Conservation (phyloP, 1,140 invertebrate genomes). For the Zeugodacus cucurbitae region DNA sequence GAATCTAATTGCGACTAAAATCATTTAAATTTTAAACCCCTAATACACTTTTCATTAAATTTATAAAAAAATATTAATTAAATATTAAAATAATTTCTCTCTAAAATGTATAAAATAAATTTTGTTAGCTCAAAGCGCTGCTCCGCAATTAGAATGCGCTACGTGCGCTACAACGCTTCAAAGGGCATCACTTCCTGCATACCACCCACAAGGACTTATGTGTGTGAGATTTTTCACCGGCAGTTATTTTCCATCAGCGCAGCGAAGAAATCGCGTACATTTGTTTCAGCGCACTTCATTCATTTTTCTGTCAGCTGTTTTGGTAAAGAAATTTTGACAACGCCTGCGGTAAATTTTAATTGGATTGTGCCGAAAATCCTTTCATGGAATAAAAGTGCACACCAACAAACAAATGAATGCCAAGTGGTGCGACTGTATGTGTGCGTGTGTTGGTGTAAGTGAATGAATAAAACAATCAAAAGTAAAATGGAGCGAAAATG, state of each 20-base stretch:
- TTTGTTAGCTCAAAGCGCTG: no score
- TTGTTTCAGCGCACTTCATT: conserved; percentile 36
- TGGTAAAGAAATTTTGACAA: conserved; percentile 42
- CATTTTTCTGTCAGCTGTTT: conserved; percentile 32
- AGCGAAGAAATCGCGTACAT: conserved; percentile 8
- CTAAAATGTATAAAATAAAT: no score
- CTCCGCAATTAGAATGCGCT: no score
- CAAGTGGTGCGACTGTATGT: not conserved
- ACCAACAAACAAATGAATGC: not conserved
- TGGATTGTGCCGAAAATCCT: conserved; percentile 40
- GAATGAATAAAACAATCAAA: not conserved
- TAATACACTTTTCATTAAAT: no score
- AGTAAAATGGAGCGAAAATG: not conserved
- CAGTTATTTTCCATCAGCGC: conserved; percentile 34
- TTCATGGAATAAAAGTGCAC: conserved; percentile 28
- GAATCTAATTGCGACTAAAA: no score
- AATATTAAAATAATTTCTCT: no score
- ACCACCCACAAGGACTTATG: not conserved
- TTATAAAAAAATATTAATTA: no score
- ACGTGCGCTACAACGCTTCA: not conserved
- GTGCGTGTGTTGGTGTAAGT: not conserved
- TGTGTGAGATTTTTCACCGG: not conserved
- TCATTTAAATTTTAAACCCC: no score
- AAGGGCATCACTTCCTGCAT: not conserved
- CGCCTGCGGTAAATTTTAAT: conserved; percentile 42